phyloP scores from a whole-genome alignment of 2,113 vertebrate genomes.

The Atherinomorus stipes region DNA sequence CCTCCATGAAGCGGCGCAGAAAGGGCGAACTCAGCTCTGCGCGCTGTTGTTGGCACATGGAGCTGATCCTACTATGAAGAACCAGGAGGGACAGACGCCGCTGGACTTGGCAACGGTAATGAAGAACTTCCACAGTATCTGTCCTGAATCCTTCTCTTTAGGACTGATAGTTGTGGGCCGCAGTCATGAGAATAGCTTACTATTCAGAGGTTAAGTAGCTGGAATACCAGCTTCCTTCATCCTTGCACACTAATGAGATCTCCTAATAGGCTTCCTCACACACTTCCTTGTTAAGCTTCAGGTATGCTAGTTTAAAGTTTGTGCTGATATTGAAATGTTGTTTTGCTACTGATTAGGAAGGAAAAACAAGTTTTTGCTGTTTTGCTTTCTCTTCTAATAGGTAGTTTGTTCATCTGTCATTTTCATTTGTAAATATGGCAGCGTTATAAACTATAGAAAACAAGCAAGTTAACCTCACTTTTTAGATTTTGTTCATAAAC shows the following conservation, averaged over 20 bases:
- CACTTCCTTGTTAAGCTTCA: constrained; percentile 11
- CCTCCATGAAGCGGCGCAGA: constrained; percentile 86
- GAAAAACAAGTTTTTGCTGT: background rate
- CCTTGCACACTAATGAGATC: constrained; percentile 21
- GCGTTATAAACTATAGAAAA: background rate
- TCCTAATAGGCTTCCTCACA: constrained; percentile 25
- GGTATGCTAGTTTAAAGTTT: constrained; percentile 7
- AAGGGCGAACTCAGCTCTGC: constrained; percentile 87
- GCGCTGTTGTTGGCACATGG: constrained; percentile 86
- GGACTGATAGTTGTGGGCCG: constrained; percentile 3
- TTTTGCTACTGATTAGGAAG: background rate
- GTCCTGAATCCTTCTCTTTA: background rate
- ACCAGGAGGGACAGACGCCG: constrained; percentile 87
- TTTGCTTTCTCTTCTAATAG: background rate
- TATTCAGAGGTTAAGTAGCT: background rate
- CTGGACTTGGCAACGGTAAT: constrained; percentile 85
- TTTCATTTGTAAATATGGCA: background rate
- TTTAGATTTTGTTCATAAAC: background rate
- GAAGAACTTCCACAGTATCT: background rate
- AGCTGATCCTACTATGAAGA: constrained; percentile 87
- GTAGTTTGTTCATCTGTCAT: background rate
- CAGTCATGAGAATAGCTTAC: background rate
- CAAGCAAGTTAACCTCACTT: background rate
- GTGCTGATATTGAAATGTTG: constrained; percentile 1
- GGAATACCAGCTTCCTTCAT: background rate